Conservation (phyloP, 37 sponge, comb jelly and placozoan genomes). For the Mnemiopsis leidyi region DNA sequence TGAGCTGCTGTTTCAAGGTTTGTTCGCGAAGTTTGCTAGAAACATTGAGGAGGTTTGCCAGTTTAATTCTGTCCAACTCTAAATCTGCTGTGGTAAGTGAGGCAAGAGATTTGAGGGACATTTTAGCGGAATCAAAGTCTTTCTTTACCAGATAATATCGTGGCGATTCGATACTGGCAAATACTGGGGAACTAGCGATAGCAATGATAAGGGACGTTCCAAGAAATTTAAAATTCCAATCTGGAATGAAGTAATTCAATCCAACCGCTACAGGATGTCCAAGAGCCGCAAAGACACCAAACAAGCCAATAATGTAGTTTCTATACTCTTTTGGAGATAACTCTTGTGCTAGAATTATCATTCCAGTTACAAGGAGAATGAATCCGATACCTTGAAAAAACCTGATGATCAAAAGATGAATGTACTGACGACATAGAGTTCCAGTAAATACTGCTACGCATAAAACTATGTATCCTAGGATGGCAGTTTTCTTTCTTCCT, state of each 20-base stretch:
- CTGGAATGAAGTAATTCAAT: background rate
- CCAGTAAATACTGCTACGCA: background rate
- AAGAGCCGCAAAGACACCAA: background rate
- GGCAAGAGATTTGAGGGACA: background rate
- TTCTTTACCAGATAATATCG: background rate
- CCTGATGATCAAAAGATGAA: background rate
- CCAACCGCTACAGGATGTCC: background rate
- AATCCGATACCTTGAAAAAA: slow-evolving; percentile 17
- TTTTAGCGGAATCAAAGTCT: background rate
- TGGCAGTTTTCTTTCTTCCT: slow-evolving; percentile 30
- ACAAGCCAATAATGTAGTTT: background rate
- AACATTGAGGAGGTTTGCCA: background rate
- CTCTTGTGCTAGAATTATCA: background rate
- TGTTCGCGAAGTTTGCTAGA: background rate
- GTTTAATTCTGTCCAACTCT: background rate
- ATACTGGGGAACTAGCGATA: background rate
- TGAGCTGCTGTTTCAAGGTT: background rate
- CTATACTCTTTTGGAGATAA: background rate
- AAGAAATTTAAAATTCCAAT: slow-evolving; percentile 38
- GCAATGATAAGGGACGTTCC: background rate
- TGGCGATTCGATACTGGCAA: slow-evolving; percentile 12
- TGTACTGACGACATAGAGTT: background rate
- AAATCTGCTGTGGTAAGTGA: background rate
- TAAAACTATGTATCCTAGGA: background rate
- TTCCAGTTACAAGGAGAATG: background rate